A percentile compares a stretch with the other conserved stretches of the same genome.
These are phyloP conservation scores for Leptinotarsa tumamoca DNA, from an alignment of 2,888 invertebrate species.

Conservation along the genomic window DNA sequence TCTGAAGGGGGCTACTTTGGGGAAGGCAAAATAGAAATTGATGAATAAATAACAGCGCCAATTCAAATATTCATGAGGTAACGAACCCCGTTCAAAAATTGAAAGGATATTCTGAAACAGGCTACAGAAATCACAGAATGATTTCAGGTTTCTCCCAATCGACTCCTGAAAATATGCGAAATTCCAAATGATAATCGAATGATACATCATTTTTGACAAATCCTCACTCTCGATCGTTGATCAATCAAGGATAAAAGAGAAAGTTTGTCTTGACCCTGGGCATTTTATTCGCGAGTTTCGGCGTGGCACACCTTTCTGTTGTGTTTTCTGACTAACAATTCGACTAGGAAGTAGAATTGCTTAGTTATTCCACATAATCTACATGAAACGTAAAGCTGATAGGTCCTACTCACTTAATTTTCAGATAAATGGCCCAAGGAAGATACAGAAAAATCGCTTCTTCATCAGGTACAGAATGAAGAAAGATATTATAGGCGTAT, in stretches of 20 bases:
- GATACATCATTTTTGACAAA: slow-evolving; percentile 5
- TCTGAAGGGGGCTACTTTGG: no score
- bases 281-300: slow-evolving; percentile 19
- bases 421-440: no score
- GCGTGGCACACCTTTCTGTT: slow-evolving; percentile 14
- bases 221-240: slow-evolving; percentile 21
- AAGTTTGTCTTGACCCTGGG: slow-evolving; percentile 27
- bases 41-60: no score
- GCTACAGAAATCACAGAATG: neutral
- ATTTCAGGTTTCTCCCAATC: neutral
- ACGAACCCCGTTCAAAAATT: neutral
- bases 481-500: no score
- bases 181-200: neutral
- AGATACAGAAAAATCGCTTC: no score
- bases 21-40: no score
- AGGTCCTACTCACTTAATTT: no score
- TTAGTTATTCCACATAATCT: neutral
- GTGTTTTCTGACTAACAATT: neutral
- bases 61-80: no score
- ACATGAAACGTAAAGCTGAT: neutral
- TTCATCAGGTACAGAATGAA: no score
- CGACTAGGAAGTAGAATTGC: neutral
- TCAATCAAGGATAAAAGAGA: slow-evolving; percentile 25
- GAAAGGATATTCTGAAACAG: neutral
- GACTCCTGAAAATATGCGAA: neutral